Evolutionary conservation across 1,140 invertebrate species (phyloP), one percentile per base, ranked within the genome.

Genomic region (Drosophila santomea): DNA sequence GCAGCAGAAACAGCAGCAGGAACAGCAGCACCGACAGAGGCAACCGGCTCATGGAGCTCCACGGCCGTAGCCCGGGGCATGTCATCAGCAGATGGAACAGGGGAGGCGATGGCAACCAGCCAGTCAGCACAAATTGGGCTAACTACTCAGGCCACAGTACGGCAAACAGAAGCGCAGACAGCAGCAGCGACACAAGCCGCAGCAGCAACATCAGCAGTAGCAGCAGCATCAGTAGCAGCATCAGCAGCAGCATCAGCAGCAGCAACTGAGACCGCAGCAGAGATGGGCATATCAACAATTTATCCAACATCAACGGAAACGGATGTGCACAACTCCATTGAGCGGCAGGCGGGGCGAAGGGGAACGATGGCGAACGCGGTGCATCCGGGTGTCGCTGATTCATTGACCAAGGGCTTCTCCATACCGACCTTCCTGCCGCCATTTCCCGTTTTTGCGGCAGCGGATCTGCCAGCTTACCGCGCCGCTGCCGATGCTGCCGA

Each of bases 341-440:
- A 78, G 73, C 69, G 44, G 48, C 60, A 61, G 67, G 50, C 67
- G 54, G 64, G 51, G 23, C 43, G 55, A 36, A n/a, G 15, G 17
- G 38, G 15, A 15, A 41, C 41, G 48, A 43, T 20, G 58, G 28
- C 23, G 44, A 47, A n/a, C 41, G 50, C 57, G 17, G 47, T 55
- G 54, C 81, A 77, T 83, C 76, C 72, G 80, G 80, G 41, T 62
- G 82, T 56, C 25, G 44, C 85, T 59, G 85, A 84, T 60, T 71
- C 80, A 74, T 77, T 91, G 76, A 89, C 81, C 63, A 91, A 90
- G 68, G 90, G 90, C 15, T 91, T 91, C 74, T 91, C 90, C 58
- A 91, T 91, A 25, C 90, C 90, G n/a, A 91, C 90, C 52, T 91
- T 91, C 62, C 72, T 91, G 60, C 90, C 90, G 25, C 90, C 90